These are phyloP conservation scores for Aurelia aurita DNA, from an alignment of 30 jellyfish, hydroid and myxozoan genomes.

Conservation along the genomic window DNA sequence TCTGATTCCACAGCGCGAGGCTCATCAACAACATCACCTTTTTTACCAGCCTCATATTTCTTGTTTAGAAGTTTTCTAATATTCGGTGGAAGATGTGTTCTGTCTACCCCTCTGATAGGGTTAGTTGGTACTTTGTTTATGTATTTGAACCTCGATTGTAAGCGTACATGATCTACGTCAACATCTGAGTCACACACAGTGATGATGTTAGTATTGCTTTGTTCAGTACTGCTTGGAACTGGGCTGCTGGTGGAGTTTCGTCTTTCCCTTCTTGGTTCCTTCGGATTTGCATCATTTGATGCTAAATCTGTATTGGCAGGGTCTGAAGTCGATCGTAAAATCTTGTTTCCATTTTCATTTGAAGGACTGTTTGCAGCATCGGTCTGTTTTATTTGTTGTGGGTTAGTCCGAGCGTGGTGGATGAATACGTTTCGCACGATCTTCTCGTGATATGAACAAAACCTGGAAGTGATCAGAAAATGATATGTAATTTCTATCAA, in stretches of 20 bases:
- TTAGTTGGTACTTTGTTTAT: slow-evolving; percentile 33
- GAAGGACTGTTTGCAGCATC: neutral
- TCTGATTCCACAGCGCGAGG: no score
- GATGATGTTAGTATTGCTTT: neutral
- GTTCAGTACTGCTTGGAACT: neutral
- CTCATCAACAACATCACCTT: neutral
- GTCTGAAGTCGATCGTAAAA: neutral
- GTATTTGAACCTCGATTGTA: slow-evolving; percentile 46
- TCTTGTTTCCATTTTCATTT: neutral
- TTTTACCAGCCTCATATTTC: slow-evolving; percentile 6
- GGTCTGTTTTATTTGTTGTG: neutral
- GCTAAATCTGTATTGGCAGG: neutral
- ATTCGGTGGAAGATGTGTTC: slow-evolving; percentile 37
- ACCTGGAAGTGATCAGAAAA: slow-evolving; percentile 31
- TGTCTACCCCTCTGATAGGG: slow-evolving; percentile 46
- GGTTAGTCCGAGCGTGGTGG: slow-evolving; percentile 12
- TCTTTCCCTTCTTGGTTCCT: neutral
- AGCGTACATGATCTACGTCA: slow-evolving; percentile 21
- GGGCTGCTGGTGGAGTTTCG: neutral
- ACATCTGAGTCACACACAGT: slow-evolving; percentile 10
- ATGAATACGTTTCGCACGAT: slow-evolving; percentile 48
- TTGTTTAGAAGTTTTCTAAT: slow-evolving; percentile 25
- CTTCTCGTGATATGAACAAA: slow-evolving; percentile 58
- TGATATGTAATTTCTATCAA: neutral
- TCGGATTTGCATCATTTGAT: neutral